phyloP scores from a whole-genome alignment of 2,797 vertebrate genomes.

The Syndactyla subalaris region DNA sequence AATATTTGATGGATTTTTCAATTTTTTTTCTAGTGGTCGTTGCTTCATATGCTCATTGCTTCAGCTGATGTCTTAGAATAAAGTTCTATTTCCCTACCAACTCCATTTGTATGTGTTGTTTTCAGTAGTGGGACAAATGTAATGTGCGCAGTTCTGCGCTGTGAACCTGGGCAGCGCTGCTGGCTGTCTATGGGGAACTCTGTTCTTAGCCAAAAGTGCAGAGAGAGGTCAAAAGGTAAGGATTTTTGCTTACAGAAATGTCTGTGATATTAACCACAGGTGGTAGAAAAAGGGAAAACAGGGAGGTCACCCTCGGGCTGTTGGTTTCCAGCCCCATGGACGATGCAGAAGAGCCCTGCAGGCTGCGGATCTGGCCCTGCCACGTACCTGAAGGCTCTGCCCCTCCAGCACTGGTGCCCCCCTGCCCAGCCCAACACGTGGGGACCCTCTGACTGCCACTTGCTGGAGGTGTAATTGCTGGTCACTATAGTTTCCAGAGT shows the following conservation, averaged over 20 bases:
- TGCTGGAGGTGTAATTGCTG: background rate
- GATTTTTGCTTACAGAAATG: background rate
- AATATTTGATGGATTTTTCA: conserved; percentile 16
- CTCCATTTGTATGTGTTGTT: background rate
- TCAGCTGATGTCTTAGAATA: conserved; percentile 55
- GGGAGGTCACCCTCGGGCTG: background rate
- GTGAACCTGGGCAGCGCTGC: background rate
- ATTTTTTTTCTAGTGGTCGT: conserved; percentile 1
- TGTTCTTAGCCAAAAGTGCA: conserved; percentile 21
- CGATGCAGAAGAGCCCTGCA: background rate
- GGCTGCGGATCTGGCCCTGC: background rate
- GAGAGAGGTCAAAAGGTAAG: conserved; percentile 28
- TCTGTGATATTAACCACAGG: background rate
- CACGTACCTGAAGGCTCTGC: background rate
- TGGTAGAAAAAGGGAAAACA: background rate
- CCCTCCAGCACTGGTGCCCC: background rate
- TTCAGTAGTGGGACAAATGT: background rate
- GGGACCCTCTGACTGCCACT: background rate
- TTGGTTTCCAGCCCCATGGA: background rate
- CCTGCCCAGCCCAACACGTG: accelerated
- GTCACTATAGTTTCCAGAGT: accelerated
- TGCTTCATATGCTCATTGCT: conserved; percentile 45
- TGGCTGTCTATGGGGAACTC: conserved; percentile 22
- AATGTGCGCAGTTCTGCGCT: accelerated
- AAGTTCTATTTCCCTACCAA: conserved; percentile 50